Conservation (phyloP, 2,888 invertebrate genomes). For the Pegoplata infirma region DNA sequence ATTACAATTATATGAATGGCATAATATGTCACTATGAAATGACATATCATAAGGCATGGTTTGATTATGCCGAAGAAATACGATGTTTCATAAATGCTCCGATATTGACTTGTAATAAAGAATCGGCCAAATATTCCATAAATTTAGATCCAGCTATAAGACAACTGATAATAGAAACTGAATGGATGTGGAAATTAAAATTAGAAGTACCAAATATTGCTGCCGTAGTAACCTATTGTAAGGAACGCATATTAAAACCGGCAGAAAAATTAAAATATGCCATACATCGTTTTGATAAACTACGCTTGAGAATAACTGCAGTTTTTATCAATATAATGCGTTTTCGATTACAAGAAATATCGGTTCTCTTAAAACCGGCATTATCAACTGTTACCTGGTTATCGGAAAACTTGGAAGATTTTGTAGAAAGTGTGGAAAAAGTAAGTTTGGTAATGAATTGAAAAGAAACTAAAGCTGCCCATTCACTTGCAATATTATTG, state of each 20-base stretch:
- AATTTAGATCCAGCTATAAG: constrained; percentile 86
- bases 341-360: constrained; percentile 83
- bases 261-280: constrained; percentile 82
- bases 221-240: constrained; percentile 86
- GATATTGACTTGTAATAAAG: constrained; percentile 82
- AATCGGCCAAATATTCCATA: constrained; percentile 82
- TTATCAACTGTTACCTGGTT: constrained; percentile 90
- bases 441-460: too few relatives aligned
- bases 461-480: too few relatives aligned
- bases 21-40: constrained; percentile 91
- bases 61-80: constrained; percentile 86
- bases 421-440: constrained; percentile 79
- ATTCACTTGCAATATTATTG: too few relatives aligned
- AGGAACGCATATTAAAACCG: constrained; percentile 83
- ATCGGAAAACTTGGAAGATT: constrained; percentile 81
- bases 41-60: constrained; percentile 90
- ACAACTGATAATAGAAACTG: constrained; percentile 88
- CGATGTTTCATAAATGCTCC: constrained; percentile 82
- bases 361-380: constrained; percentile 86
- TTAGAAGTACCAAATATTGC: constrained; percentile 87
- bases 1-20: constrained; percentile 87
- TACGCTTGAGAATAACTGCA: constrained; percentile 78
- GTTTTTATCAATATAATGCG: constrained; percentile 85
- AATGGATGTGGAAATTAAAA: constrained; percentile 88
- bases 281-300: constrained; percentile 82